Evolutionary conservation across 2,797 vertebrate genomes (phyloP).

Genomic region (Pangasius krempfi): DNA sequence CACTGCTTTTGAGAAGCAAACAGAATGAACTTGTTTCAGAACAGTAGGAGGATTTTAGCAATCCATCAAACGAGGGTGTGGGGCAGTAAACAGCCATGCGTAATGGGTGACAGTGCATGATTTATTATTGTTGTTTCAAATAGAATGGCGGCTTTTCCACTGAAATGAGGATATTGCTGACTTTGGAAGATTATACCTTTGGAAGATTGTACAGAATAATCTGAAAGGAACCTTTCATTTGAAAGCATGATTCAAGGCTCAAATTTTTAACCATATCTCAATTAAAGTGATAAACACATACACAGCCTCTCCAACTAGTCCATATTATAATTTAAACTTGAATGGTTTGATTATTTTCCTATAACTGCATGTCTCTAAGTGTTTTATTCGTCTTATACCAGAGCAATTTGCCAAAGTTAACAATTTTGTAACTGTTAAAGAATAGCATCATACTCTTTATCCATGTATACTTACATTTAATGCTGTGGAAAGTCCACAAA

Average conservation of each 20-base stretch:
- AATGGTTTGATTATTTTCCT: not conserved
- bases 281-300: not conserved
- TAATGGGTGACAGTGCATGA: slow-evolving; percentile 4
- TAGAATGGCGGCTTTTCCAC: not conserved
- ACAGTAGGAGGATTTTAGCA: slow-evolving; percentile 7
- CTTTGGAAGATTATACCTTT: not conserved
- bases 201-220: not conserved
- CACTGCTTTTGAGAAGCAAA: not conserved
- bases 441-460: not conserved
- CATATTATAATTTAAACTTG: not conserved
- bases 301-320: not conserved
- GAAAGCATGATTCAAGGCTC: not conserved
- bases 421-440: not conserved
- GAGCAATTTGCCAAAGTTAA: not conserved
- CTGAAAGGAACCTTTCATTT: not conserved
- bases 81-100: not conserved
- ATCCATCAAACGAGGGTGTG: not conserved
- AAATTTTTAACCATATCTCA: not conserved
- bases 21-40: slow-evolving; percentile 7
- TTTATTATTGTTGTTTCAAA: not conserved
- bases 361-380: not conserved
- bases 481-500: not conserved
- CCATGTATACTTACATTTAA: not conserved
- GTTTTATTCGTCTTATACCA: not conserved
- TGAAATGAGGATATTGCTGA: not conserved